Percentiles rank a stretch among this genome's conserved stretches.
phyloP scores from a whole-genome alignment of 2,797 vertebrate species.

The Gallinago stenura region DNA sequence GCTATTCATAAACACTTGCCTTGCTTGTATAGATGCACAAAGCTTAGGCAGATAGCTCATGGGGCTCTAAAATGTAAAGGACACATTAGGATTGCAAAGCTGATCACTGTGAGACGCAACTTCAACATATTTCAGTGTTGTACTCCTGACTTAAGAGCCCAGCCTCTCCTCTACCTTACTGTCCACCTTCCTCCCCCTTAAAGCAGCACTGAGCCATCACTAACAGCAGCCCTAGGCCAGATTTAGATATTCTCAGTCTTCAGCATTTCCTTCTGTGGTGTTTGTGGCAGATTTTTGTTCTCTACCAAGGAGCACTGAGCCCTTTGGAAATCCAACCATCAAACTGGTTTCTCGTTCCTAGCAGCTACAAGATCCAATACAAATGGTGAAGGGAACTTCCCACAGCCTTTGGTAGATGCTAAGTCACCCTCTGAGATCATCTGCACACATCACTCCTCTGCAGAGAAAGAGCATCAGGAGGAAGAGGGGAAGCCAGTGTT shows the following conservation, averaged over 20 bases:
- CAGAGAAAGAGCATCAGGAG: neutral
- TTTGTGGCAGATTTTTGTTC: neutral
- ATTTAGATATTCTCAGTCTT: neutral
- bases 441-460: neutral
- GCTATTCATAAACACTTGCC: neutral
- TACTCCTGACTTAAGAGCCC: neutral
- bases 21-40: neutral
- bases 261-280: neutral
- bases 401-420: neutral
- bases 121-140: accelerated
- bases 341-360: neutral
- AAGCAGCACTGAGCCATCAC: neutral
- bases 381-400: neutral
- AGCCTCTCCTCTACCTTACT: neutral
- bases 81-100: neutral
- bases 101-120: neutral
- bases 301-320: neutral
- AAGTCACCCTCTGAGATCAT: neutral
- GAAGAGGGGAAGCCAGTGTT: neutral
- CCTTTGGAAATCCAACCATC: neutral
- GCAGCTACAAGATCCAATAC: neutral
- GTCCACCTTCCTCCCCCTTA: neutral
- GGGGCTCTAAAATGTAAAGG: neutral
- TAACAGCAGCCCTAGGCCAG: neutral
- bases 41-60: neutral